Evolutionary conservation across 1,140 invertebrate species (phyloP).

Genomic region (Capitella teleta): DNA sequence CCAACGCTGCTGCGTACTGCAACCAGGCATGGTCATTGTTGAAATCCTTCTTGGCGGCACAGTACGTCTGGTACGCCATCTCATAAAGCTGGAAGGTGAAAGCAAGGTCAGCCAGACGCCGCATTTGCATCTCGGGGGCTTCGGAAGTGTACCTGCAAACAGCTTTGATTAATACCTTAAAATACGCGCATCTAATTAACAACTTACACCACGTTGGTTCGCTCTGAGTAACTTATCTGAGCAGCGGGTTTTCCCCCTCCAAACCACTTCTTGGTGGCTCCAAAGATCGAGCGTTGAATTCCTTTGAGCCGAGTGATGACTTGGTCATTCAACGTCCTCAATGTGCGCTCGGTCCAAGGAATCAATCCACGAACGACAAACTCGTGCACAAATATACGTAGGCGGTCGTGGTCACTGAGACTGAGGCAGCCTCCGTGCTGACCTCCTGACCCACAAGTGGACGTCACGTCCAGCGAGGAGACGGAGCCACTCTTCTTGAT

Average conservation of each 20-base stretch:
- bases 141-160: constrained; percentile 32
- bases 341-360: constrained; percentile 79
- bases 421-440: constrained; percentile 60
- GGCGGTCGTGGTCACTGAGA: constrained; percentile 62
- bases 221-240: constrained; percentile 52
- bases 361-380: constrained; percentile 75
- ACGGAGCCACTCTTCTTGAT: too few relatives aligned
- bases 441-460: background rate
- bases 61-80: constrained; percentile 83
- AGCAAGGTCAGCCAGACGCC: constrained; percentile 71
- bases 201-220: constrained; percentile 62
- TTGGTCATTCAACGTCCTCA: constrained; percentile 69
- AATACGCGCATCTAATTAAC: background rate
- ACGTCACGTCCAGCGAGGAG: background rate
- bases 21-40: constrained; percentile 92
- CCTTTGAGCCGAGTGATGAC: constrained; percentile 59
- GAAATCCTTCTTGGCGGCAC: constrained; percentile 91
- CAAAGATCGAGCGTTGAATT: constrained; percentile 79
- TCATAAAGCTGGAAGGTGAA: constrained; percentile 93
- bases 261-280: constrained; percentile 90
- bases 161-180: background rate
- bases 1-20: constrained; percentile 83
- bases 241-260: constrained; percentile 64
- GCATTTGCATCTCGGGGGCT: constrained; percentile 82
- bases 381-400: constrained; percentile 74